Evolutionary conservation across 2,888 invertebrate genomes (phyloP).

Genomic region (Liopterus haemorrhoidalis): DNA sequence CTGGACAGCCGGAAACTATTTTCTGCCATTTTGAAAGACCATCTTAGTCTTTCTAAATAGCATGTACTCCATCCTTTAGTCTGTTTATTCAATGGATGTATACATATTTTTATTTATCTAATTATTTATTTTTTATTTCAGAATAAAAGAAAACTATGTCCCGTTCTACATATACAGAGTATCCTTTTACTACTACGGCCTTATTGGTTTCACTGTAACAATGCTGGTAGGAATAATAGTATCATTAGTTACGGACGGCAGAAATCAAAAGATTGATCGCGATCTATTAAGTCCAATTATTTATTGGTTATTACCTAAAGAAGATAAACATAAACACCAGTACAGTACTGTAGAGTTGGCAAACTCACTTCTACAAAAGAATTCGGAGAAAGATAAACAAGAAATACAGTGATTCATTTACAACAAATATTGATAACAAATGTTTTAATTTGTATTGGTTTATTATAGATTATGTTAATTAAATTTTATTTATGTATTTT

Average conservation of each 20-base stretch:
- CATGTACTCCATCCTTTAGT: no score
- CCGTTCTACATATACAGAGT: slow-evolving; percentile 27
- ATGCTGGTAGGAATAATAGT: slow-evolving; percentile 22
- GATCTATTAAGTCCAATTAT: slow-evolving; percentile 16
- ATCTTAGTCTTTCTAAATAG: no score
- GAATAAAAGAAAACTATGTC: slow-evolving; percentile 11
- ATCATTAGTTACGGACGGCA: slow-evolving; percentile 22
- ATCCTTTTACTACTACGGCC: slow-evolving; percentile 28
- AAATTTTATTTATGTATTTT: neutral
- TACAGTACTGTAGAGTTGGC: slow-evolving; percentile 19
- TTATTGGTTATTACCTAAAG: slow-evolving; percentile 15
- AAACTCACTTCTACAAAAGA: slow-evolving; percentile 13
- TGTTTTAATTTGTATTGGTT: neutral
- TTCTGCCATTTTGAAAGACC: no score
- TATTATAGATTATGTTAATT: neutral
- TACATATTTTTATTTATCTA: no score
- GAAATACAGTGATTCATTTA: slow-evolving; percentile 1
- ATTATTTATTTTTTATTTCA: neutral
- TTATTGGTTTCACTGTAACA: slow-evolving; percentile 15
- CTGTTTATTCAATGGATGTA: no score
- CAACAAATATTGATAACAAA: neutral
- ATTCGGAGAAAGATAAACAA: slow-evolving; percentile 6
- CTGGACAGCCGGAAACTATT: no score
- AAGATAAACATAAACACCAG: slow-evolving; percentile 7
- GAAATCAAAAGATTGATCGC: slow-evolving; percentile 12